Base-by-base conservation (phyloP, 2,797 vertebrate genomes). In the Fundulus diaphanus region DNA sequence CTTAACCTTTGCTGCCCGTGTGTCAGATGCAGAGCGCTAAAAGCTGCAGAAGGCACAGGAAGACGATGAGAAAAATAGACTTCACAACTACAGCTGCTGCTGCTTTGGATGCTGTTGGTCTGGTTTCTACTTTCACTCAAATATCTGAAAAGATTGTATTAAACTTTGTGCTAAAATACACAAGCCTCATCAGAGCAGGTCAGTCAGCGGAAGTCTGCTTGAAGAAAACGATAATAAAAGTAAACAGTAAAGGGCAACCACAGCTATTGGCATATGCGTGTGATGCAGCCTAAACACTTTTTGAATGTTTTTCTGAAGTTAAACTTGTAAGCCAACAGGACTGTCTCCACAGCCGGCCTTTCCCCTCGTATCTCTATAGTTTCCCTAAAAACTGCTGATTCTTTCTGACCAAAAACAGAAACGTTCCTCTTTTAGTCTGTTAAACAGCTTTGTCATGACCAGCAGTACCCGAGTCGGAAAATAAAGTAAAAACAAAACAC, bases 181-280 rank as follows among this genome's bases (percentile, higher is more conserved):
- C n/a, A 42, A 42, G 7, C 40, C 63, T n/a, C 40, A 74, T 0
- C 12, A 65, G 27, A 18, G 65, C 33, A 63, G 27, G 13, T 37
- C 20, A 8, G 5, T 5, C 61, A 29, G 15, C 68, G 68, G 49
- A 70, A 63, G 42, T 56, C 49, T 46, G 63, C 68, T 76, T 48
- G 56, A 79, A 81, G 16, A 87, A 79, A 67, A 70, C 15, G 63
- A 65, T 31, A 33, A n/a, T 48, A 40, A 33, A 80, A 76, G 85
- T 87, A 88, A 87, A 90, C 85, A 81, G 68, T 70, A 40, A 80
- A 87, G 86, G 85, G 85, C 81, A 79, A 68, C 70, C 51, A 63
- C 54, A 67, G 20, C 71, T 77, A 35, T 68, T 68, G 5, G 67
- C 46, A 68, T 27, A 77, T 33, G 42, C 29, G 49, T 70, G 59